Base-by-base conservation (phyloP, 2,797 vertebrate genomes). In the Alauda arvensis region DNA sequence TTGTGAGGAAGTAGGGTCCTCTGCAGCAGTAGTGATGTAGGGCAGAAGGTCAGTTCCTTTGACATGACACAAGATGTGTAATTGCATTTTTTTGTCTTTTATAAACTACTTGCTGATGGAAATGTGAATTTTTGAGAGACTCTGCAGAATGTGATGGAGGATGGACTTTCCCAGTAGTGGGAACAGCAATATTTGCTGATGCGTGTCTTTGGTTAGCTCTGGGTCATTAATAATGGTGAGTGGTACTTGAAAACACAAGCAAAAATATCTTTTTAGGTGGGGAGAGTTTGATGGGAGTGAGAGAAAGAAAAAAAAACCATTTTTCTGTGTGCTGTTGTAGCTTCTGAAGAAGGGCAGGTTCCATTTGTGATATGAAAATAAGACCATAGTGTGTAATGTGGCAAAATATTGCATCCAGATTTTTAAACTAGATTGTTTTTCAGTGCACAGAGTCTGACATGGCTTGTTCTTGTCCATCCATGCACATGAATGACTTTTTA, bases 41-140 rank as follows among this genome's bases (percentile, higher is more conserved):
- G 43, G 31, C 70, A 75, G 43, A 78, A 89, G 71, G 76, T 85
- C 67, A 87, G 0, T n/a, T 72, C 45, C 23, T 63, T 34, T 74
- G 63, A 51, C 18, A 33, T 62, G 31, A 62, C 28, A 42, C 18
- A 34, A 69, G 20, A 65, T 23, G 13, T 45, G 12, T 66, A 87
- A 70, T 68, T 79, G 37, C 8, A 12, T 45, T 84, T 85, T 29
- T 34, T 87, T 42, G 7, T 85, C 28, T 88, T 75, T 77, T 59
- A 45, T 67, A 67, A 78, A 57, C 39, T 81, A 19, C 20, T 72
- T 77, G 39, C 70, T 87, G 31, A n/a, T 78, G 49, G 25, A 59
- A 78, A 29, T 37, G n/a, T n/a, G 65, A 86, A 51, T 92, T 84
- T 93, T 83, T 78, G 17, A 53, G 78, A 66, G 60, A 67, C 18